A percentile compares a stretch with the other conserved stretches of the same genome.
Conservation (phyloP, 2,113 vertebrate species). For the Micromys minutus region DNA sequence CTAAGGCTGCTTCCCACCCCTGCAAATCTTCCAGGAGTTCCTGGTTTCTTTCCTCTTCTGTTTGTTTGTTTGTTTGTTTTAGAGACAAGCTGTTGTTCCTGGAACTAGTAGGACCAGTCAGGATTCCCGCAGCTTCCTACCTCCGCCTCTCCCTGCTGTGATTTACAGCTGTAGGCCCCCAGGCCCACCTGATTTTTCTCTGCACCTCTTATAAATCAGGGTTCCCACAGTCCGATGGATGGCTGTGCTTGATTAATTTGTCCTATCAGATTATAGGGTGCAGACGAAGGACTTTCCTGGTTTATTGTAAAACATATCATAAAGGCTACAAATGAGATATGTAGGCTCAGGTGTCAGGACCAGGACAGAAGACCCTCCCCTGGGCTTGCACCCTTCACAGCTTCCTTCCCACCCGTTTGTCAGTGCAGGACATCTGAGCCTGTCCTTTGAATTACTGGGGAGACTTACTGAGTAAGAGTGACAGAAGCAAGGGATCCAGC, state of each 20-base stretch:
- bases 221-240: background rate
- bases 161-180: background rate
- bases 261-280: background rate
- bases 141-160: background rate
- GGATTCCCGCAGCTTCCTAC: background rate
- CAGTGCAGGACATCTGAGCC: background rate
- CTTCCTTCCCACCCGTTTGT: no score
- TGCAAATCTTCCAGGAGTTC: background rate
- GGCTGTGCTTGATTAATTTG: background rate
- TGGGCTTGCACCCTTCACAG: background rate
- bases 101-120: background rate
- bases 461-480: background rate
- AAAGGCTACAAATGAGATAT: background rate
- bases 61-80: background rate
- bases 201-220: background rate
- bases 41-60: background rate
- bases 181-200: background rate
- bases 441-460: background rate
- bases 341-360: background rate
- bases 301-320: background rate
- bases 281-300: background rate
- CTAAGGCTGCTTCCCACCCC: no score
- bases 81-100: background rate
- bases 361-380: background rate
- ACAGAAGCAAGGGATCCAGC: background rate